Base-by-base conservation (phyloP, 2,797 vertebrate species). In the Selene dorsalis region DNA sequence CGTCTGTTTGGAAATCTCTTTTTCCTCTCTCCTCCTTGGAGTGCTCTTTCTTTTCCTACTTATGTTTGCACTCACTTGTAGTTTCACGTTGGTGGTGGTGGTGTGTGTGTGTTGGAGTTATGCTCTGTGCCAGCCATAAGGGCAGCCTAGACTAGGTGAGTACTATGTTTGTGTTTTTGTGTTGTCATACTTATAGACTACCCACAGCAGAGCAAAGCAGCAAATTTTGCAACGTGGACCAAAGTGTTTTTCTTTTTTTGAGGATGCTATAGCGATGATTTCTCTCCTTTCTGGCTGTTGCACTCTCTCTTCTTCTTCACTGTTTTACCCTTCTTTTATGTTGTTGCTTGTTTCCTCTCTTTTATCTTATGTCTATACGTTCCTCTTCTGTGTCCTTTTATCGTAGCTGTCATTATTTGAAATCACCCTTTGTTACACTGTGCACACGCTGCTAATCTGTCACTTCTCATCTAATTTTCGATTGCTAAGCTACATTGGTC, bases 81-180 rank as follows among this genome's bases (percentile, higher is more conserved):
- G 82, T 90, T 85, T 87, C 30, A 80, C 62, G 16, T 57, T 83
- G 74, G 63, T 83, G 89, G 61, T 81, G 77, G 73, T 78, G 70
- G 47, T 80, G 78, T 85, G 83, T 90, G 84, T 89, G 73, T 88
- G 80, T 73, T 89, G 89, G 89, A 92, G 89, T 90, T 84, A 87
- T 91, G 92, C 89, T 84, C 73, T 85, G 82, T 92, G 82, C 85
- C 88, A 87, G 89, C 88, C 88, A 77, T 90, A 87, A 92, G 77
- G 73, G 86, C 90, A 92, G 85, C 91, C 88, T 87, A 88, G 82
- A 89, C 74, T 91, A 94, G 93, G 94, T 95, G 90, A 95, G 94
- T 93, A 91, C 78, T 69, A 52, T 70, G 20, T 87, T 80, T 65
- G 64, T 80, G 67, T 89, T 84, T 87, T 81, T 65, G 64, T 80